phyloP scores from a whole-genome alignment of 1,140 invertebrate genomes.

The Thaumetopoea pityocampa region DNA sequence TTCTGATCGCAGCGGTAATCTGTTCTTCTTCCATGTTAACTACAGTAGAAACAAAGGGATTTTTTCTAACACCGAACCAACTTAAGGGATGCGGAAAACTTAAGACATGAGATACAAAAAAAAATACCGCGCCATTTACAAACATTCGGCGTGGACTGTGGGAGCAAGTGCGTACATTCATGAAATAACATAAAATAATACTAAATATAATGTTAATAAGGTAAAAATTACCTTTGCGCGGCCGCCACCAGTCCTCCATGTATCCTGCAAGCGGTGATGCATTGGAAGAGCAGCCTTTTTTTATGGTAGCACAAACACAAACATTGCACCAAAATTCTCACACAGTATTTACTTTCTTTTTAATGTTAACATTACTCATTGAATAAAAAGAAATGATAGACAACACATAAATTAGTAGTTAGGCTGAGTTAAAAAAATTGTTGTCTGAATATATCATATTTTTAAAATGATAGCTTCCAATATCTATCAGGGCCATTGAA shows the following conservation, averaged over 20 bases:
- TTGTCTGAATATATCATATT: slow-evolving; percentile 33
- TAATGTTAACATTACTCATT: slow-evolving; percentile 1
- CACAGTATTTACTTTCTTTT: slow-evolving; percentile 71
- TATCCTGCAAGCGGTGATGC: slow-evolving; percentile 95
- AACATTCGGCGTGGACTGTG: too few species aligned
- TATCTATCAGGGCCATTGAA: too few species aligned
- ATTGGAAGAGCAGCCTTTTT: slow-evolving; percentile 91
- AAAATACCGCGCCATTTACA: too few species aligned
- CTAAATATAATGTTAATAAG: slow-evolving; percentile 46
- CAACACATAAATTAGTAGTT: slow-evolving; percentile 22
- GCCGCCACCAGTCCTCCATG: slow-evolving; percentile 97
- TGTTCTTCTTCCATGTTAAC: too few species aligned
- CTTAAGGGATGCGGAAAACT: too few species aligned
- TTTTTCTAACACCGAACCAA: too few species aligned
- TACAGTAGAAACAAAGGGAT: too few species aligned
- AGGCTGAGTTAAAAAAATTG: slow-evolving; percentile 38
- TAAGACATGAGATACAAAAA: too few species aligned
- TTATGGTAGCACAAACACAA: slow-evolving; percentile 79
- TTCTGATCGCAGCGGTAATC: too few species aligned
- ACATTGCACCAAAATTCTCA: slow-evolving; percentile 70
- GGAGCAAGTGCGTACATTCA: slow-evolving; percentile 11
- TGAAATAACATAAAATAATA: slow-evolving; percentile 23
- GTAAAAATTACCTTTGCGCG: slow-evolving; percentile 89
- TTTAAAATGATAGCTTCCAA: background rate
- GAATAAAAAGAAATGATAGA: slow-evolving; percentile 23